A percentile compares a stretch with the other conserved stretches of the same genome.
These are phyloP conservation scores for Sclerodermus sp. DNA, from an alignment of 2,888 invertebrate genomes.

Conservation along the genomic window DNA sequence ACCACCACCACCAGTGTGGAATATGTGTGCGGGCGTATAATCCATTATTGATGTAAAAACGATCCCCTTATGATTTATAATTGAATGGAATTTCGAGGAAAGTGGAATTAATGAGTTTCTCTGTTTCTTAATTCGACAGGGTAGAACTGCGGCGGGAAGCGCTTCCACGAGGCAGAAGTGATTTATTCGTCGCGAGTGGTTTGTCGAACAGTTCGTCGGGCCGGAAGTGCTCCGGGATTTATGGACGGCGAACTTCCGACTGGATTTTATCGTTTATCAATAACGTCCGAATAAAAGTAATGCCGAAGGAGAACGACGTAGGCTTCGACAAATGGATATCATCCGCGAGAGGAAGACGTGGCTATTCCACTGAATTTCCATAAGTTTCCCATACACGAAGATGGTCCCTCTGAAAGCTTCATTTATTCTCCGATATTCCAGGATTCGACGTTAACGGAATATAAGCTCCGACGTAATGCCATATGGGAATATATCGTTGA, in stretches of 20 bases:
- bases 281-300: constrained; percentile 39
- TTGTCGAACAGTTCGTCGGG: constrained; percentile 47
- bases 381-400: neutral
- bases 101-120: no score
- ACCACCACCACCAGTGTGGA: no score
- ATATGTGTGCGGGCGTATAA: no score
- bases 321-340: no score
- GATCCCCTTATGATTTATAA: no score
- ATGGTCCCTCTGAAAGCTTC: no score
- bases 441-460: no score
- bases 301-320: constrained; percentile 5
- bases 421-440: no score
- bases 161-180: constrained; percentile 31
- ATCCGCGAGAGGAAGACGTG: neutral
- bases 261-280: constrained; percentile 52
- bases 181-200: constrained; percentile 48
- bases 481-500: no score
- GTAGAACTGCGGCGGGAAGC: neutral
- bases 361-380: neutral
- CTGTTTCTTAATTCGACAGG: constrained; percentile 28
- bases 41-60: no score
- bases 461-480: no score
- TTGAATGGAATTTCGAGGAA: no score
- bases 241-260: constrained; percentile 39
- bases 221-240: constrained; percentile 47